phyloP scores from a whole-genome alignment of 2,797 vertebrate genomes.

The Zalophus californianus region DNA sequence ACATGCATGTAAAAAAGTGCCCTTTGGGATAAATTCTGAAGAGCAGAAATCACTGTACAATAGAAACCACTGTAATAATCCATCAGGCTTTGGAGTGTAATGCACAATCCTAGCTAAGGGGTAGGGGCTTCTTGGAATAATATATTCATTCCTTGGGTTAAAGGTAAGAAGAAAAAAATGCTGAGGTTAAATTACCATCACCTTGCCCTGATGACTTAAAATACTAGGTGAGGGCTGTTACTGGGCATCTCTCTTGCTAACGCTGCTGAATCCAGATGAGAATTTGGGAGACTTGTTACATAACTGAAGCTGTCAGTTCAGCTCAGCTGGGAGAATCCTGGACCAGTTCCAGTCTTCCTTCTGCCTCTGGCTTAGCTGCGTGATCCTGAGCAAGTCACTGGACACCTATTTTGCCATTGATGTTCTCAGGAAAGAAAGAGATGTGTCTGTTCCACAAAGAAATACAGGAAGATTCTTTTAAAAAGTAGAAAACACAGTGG shows the following conservation, averaged over 20 bases:
- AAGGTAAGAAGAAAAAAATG: slow-evolving; percentile 38
- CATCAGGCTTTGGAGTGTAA: slow-evolving; percentile 53
- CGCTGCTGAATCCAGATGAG: slow-evolving; percentile 7
- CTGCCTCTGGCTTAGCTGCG: not conserved
- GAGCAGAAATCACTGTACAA: not conserved
- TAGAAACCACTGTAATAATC: slow-evolving; percentile 73
- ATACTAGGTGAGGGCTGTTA: slow-evolving; percentile 13
- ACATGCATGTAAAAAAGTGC: slow-evolving; percentile 29
- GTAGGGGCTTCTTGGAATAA: slow-evolving; percentile 75
- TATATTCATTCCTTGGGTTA: slow-evolving; percentile 58
- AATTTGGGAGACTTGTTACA: not conserved
- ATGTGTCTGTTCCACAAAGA: not conserved
- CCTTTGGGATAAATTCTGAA: not conserved
- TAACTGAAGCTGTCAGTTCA: not conserved
- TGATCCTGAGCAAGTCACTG: slow-evolving; percentile 37
- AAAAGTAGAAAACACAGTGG: not conserved
- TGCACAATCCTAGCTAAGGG: slow-evolving; percentile 53
- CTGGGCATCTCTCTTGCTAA: not conserved
- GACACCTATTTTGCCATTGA: not conserved
- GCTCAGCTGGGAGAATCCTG: not conserved
- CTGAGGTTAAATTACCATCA: slow-evolving; percentile 38
- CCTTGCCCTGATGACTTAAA: slow-evolving; percentile 49
- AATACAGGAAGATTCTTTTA: not conserved
- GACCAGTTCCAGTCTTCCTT: not conserved
- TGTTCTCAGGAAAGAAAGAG: slow-evolving; percentile 27